Evolutionary conservation across 2,113 vertebrate genomes (phyloP).

Genomic region (Heliornis fulica): DNA sequence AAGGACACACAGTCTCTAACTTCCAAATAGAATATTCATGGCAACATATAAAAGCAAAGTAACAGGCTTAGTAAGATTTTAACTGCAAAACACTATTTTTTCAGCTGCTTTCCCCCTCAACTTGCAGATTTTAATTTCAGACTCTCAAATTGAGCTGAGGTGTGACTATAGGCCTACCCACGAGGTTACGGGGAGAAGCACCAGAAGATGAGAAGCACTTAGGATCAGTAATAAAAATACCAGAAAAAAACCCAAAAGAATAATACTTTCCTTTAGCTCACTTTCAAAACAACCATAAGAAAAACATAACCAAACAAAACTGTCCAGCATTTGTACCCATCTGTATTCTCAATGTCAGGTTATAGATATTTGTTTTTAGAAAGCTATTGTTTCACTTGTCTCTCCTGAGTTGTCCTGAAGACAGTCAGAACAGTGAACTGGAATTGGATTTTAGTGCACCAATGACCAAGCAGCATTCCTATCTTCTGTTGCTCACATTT

Average conservation of each 20-base stretch:
- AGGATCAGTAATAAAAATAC: neutral
- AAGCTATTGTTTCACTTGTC: neutral
- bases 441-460: neutral
- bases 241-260: neutral
- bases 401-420: neutral
- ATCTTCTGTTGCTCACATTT: neutral
- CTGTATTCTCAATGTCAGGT: neutral
- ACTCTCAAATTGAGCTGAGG: neutral
- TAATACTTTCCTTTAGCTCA: neutral
- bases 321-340: neutral
- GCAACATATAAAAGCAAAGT: neutral
- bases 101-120: neutral
- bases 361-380: neutral
- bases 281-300: neutral
- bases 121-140: neutral
- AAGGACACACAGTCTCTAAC: neutral
- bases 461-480: neutral
- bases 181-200: neutral
- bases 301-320: neutral
- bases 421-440: neutral
- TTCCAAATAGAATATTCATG: neutral
- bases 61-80: neutral
- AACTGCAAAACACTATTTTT: neutral
- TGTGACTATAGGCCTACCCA: neutral
- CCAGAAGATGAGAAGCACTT: neutral